These are phyloP conservation scores for Sinopyrophorus schimmeli DNA, from an alignment of 2,888 invertebrate species.

Conservation along the genomic window DNA sequence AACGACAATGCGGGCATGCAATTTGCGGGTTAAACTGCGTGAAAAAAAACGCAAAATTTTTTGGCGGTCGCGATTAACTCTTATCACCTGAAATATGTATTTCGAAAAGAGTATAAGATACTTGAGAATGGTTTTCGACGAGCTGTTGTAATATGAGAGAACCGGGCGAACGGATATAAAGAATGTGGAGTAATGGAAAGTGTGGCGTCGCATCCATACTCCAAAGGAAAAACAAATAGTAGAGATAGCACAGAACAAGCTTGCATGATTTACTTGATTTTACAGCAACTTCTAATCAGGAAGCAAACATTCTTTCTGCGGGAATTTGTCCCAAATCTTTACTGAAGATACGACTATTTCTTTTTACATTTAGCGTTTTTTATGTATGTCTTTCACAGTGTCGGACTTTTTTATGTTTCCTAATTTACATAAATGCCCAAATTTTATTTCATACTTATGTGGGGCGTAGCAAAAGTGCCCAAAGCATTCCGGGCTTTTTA, in stretches of 20 bases:
- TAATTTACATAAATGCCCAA: too few species aligned
- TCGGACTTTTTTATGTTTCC: too few species aligned
- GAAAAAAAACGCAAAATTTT: conserved; percentile 6
- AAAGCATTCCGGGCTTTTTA: too few species aligned
- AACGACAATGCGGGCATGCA: too few species aligned
- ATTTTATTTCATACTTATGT: too few species aligned
- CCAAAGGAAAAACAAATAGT: conserved; percentile 20
- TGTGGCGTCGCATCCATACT: conserved; percentile 8
- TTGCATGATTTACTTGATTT: conserved; percentile 22
- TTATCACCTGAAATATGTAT: conserved; percentile 21
- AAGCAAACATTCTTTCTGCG: conserved; percentile 12
- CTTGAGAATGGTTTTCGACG: conserved; percentile 14
- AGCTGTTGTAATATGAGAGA: conserved; percentile 19
- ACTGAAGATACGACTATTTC: too few species aligned
- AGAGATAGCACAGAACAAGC: conserved; percentile 7
- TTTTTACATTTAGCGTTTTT: too few species aligned
- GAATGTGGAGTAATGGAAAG: conserved; percentile 16
- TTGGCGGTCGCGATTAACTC: conserved; percentile 19
- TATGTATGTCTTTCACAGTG: too few species aligned
- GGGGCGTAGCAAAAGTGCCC: too few species aligned
- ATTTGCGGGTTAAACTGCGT: conserved; percentile 6
- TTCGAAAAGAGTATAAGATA: conserved; percentile 18
- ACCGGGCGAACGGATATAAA: conserved; percentile 14
- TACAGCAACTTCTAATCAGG: conserved; percentile 11
- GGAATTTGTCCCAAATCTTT: too few species aligned